phyloP scores from a whole-genome alignment of 1,140 invertebrate genomes.

The Euura saliciscinereae region DNA sequence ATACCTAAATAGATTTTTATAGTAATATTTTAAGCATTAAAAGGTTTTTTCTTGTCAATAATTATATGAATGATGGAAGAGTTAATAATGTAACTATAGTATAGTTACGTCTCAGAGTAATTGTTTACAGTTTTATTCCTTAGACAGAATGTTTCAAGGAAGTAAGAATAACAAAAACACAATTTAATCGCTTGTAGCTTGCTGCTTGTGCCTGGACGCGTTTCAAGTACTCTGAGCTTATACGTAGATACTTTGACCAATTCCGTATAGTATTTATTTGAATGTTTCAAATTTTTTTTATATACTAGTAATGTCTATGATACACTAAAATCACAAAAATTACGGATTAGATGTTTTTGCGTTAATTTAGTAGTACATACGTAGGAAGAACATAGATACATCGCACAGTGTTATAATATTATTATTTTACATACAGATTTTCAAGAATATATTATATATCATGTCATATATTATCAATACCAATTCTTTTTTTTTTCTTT shows the following conservation, averaged over 20 bases:
- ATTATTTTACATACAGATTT: conserved; percentile 1
- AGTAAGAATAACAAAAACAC: too few species aligned
- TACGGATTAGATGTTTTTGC: background rate
- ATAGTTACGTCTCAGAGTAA: too few species aligned
- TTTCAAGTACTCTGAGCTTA: background rate
- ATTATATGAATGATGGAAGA: too few species aligned
- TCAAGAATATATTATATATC: background rate
- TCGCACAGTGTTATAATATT: background rate
- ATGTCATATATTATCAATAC: too few species aligned
- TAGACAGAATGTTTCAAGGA: too few species aligned
- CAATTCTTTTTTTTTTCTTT: too few species aligned
- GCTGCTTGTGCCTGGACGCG: background rate
- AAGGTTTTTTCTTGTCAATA: too few species aligned
- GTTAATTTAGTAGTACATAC: background rate
- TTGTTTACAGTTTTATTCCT: too few species aligned
- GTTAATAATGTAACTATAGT: too few species aligned
- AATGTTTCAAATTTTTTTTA: background rate
- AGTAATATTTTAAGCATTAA: too few species aligned
- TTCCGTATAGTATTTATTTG: background rate
- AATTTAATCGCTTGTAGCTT: background rate
- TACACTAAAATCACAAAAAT: conserved; percentile 2
- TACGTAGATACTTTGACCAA: background rate
- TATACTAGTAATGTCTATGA: background rate
- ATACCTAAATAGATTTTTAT: too few species aligned
- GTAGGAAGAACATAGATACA: conserved; percentile 7